These are phyloP conservation scores for Atta texana DNA, from an alignment of 1,140 invertebrate genomes.

Conservation along the genomic window DNA sequence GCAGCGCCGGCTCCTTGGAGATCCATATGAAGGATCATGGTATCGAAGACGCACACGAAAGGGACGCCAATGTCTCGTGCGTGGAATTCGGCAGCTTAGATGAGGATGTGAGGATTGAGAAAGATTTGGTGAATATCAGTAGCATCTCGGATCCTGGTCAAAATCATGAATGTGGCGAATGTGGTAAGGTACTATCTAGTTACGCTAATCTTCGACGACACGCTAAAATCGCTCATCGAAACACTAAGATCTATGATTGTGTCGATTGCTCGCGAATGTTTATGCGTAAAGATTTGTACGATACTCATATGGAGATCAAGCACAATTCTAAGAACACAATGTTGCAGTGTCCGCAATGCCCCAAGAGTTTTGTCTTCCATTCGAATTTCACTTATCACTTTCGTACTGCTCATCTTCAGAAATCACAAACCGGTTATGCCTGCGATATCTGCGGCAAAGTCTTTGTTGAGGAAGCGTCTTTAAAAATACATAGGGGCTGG, in stretches of 20 bases:
- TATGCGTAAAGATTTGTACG: constrained; percentile 73
- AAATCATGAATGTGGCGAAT: constrained; percentile 87
- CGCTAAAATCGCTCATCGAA: constrained; percentile 87
- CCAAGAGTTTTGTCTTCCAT: constrained; percentile 80
- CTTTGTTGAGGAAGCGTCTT: constrained; percentile 84
- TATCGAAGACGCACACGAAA: constrained; percentile 79
- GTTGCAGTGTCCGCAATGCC: constrained; percentile 78
- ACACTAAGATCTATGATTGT: constrained; percentile 83
- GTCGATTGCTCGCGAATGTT: constrained; percentile 81
- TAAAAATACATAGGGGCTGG: constrained; percentile 89
- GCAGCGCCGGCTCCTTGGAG: constrained; percentile 87
- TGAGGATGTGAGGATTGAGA: constrained; percentile 35
- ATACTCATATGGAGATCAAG: constrained; percentile 65
- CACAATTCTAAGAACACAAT: constrained; percentile 67
- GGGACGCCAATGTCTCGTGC: constrained; percentile 77
- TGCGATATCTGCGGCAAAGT: constrained; percentile 88
- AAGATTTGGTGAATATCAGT: constrained; percentile 56
- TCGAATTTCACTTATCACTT: constrained; percentile 79
- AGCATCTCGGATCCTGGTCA: constrained; percentile 76
- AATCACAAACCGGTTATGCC: constrained; percentile 82
- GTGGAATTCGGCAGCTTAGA: constrained; percentile 68
- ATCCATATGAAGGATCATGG: constrained; percentile 87
- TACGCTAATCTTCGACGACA: constrained; percentile 85
- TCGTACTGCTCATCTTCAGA: constrained; percentile 75
- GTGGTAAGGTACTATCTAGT: constrained; percentile 87